A percentile compares a stretch with the other conserved stretches of the same genome.
These are phyloP conservation scores for Catocala fraxini DNA, from an alignment of 2,888 invertebrate species.

Conservation along the genomic window DNA sequence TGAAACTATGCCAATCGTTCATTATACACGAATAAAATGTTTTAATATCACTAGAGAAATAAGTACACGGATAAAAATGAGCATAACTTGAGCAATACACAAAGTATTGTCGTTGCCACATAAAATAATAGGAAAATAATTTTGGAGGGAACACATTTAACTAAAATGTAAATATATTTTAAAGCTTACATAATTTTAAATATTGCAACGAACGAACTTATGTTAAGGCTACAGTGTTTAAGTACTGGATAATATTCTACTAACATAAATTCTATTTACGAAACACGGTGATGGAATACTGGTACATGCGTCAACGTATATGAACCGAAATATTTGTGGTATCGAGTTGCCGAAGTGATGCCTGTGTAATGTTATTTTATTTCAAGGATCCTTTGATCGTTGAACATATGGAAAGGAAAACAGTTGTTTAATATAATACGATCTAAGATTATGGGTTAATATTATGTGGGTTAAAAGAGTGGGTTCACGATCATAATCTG, in stretches of 20 bases:
- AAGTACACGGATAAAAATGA: conserved; percentile 71
- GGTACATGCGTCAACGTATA: conserved; percentile 19
- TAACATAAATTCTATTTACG: conserved; percentile 48
- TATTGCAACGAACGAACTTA: conserved; percentile 74
- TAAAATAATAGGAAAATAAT: conserved; percentile 48
- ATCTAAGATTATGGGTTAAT: no score
- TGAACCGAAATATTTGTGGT: no score
- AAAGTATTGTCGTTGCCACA: conserved; percentile 80
- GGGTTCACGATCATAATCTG: no score
- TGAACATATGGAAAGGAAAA: no score
- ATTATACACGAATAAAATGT: conserved; percentile 59
- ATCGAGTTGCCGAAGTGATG: conserved; percentile 31
- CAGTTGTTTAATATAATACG: no score
- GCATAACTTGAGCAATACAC: conserved; percentile 84
- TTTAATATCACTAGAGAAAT: conserved; percentile 62
- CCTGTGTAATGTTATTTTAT: conserved; percentile 15
- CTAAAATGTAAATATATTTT: conserved; percentile 61
- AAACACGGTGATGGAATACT: conserved; percentile 30
- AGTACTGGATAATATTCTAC: conserved; percentile 56
- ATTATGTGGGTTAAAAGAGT: no score
- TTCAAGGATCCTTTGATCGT: conserved; percentile 15
- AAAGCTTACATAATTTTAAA: conserved; percentile 70
- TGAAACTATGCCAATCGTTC: conserved; percentile 41
- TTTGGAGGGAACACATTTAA: conserved; percentile 69
- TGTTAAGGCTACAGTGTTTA: conserved; percentile 46